phyloP scores from a whole-genome alignment of 2,888 invertebrate genomes.

The Apotomis turbidana region DNA sequence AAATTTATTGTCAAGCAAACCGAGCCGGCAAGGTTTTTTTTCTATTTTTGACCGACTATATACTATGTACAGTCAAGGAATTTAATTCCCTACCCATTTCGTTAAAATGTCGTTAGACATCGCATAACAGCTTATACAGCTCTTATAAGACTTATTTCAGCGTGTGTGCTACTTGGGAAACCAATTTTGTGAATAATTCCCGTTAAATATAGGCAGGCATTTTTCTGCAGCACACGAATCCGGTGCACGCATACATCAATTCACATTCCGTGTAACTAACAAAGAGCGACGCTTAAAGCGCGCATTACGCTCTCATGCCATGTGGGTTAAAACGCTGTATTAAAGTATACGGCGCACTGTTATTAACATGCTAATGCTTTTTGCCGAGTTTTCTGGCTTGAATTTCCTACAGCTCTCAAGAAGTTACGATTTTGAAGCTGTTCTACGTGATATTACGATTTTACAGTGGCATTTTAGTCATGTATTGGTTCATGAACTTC shows the following conservation, averaged over 20 bases:
- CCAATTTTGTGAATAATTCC: neutral
- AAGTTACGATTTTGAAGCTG: neutral
- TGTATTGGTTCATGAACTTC: no score
- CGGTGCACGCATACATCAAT: slow-evolving; percentile 5
- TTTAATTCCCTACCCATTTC: no score
- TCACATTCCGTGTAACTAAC: slow-evolving; percentile 14
- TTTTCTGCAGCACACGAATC: neutral
- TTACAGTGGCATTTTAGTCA: no score
- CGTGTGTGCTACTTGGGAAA: no score
- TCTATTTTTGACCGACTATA: no score
- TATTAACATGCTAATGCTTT: slow-evolving; percentile 25
- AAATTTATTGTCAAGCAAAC: no score
- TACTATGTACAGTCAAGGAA: no score
- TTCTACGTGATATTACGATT: no score
- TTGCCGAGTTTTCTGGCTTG: slow-evolving; percentile 9
- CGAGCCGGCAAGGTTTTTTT: no score
- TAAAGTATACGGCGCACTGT: slow-evolving; percentile 29
- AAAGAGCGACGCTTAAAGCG: slow-evolving; percentile 26
- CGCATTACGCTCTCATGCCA: slow-evolving; percentile 33
- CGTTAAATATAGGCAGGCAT: neutral
- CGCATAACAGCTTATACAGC: no score
- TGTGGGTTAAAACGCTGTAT: slow-evolving; percentile 41
- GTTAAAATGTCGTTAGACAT: no score
- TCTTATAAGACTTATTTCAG: no score
- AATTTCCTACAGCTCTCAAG: slow-evolving; percentile 1